These are phyloP conservation scores for Ailurus styani DNA, from an alignment of 2,113 vertebrate species.

Conservation along the genomic window DNA sequence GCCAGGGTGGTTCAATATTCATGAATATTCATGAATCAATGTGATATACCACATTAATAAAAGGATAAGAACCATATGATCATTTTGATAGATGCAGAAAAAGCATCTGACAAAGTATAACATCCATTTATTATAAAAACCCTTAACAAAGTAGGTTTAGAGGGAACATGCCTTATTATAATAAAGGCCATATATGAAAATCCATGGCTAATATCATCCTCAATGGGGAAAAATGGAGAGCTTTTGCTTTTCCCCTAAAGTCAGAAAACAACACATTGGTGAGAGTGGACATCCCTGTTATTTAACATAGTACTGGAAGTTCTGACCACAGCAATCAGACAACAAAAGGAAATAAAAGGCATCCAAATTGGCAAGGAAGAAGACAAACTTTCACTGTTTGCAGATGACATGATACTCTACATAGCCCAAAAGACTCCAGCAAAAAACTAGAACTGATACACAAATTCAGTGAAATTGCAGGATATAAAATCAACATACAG, in stretches of 20 bases:
- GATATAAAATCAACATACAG: not conserved
- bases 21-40: not conserved
- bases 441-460: not conserved
- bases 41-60: not conserved
- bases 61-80: not conserved
- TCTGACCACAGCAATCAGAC: not conserved
- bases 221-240: not conserved
- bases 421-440: not conserved
- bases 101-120: not conserved
- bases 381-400: not conserved
- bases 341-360: not conserved
- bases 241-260: not conserved
- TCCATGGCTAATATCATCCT: not conserved
- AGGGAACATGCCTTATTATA: not conserved
- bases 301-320: not conserved
- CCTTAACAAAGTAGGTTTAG: not conserved
- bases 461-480: not conserved
- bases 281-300: not conserved
- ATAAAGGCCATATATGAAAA: not conserved
- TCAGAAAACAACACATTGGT: not conserved
- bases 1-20: not conserved
- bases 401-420: not conserved
- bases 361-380: not conserved
- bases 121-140: not conserved
- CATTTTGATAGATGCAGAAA: not conserved